Base-by-base conservation (phyloP, 2,888 invertebrate genomes). In the Aleiodes alternator region DNA sequence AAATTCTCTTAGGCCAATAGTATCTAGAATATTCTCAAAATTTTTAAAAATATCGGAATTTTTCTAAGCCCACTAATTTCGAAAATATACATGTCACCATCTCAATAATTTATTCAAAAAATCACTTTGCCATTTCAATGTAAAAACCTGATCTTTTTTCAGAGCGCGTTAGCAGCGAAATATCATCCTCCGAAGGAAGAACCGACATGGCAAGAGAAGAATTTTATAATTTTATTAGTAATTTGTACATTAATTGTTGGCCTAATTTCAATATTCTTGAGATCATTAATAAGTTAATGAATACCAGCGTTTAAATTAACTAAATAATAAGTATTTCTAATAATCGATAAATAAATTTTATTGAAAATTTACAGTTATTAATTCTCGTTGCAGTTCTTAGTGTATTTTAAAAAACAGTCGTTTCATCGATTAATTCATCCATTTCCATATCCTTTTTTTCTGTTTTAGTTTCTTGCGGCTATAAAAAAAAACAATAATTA, bases 151-250 rank as follows among this genome's bases (percentile, higher is more conserved):
- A 38, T 38, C 8, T 8, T 72, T 11, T 82, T 83, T 75, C 80
- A 83, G 85, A 77, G 80, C 11, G 79, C 84, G 34, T 66, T 85
- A 34, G 77, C 78, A 16, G 72, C 82, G 0, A 69, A 82, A 31
- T 85, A 85, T 59, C 79, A 84, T 73, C 81, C 84, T 12, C 76
- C 73, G 1, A 66, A 77, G 3, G 78, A 82, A 48, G 75, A 81
- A 31, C 74, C 76, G 5, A 66, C 75, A 9, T 85, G 83, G 84
- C 75, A 82, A 73, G 69, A 78, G 0, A 73, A 73, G 16, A 80
- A 80, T 29, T 55, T 79, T 5, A 69, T 75, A 23, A 57, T 81
- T n/a, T 64, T 75, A 16, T 51, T 75, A 23, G 55, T 72, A 50
- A 29, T 72, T 29, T 72, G 72, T 16, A 76, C 73, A 1, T 69